These are phyloP conservation scores for Acholoe squamosa DNA, from an alignment of 2,888 invertebrate species.

Conservation along the genomic window DNA sequence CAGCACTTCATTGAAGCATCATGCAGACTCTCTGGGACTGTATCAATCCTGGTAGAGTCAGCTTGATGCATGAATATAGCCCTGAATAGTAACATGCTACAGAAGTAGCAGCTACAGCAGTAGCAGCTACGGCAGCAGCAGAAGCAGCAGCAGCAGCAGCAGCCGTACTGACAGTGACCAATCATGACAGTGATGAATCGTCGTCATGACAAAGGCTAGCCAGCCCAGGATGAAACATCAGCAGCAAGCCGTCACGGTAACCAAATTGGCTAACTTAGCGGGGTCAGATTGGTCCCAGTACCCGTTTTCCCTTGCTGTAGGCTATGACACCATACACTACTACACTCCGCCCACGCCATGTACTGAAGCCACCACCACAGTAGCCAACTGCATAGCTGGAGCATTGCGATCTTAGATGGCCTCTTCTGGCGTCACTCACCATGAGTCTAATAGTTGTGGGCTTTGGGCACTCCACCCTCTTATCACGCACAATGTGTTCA, in stretches of 20 bases:
- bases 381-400: conserved; percentile 41
- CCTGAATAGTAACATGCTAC: too few relatives aligned
- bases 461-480: neutral
- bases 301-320: neutral
- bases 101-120: too few relatives aligned
- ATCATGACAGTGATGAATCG: conserved; percentile 59
- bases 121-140: neutral
- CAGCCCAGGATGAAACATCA: conserved; percentile 61
- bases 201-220: conserved; percentile 58
- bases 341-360: neutral
- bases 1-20: too few relatives aligned
- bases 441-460: conserved; percentile 8
- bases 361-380: neutral
- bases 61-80: too few relatives aligned
- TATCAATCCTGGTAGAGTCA: too few relatives aligned
- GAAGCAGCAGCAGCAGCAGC: neutral
- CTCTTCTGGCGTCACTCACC: neutral
- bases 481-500: neutral
- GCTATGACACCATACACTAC: neutral
- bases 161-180: conserved; percentile 47
- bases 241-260: conserved; percentile 39
- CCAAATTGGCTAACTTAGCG: conserved; percentile 57
- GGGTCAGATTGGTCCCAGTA: conserved; percentile 43
- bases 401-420: neutral
- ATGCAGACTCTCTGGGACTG: too few relatives aligned